Percentiles rank a stretch among this genome's conserved stretches.
These are phyloP conservation scores for Myathropa florea DNA, from an alignment of 2,888 invertebrate genomes.

Conservation along the genomic window DNA sequence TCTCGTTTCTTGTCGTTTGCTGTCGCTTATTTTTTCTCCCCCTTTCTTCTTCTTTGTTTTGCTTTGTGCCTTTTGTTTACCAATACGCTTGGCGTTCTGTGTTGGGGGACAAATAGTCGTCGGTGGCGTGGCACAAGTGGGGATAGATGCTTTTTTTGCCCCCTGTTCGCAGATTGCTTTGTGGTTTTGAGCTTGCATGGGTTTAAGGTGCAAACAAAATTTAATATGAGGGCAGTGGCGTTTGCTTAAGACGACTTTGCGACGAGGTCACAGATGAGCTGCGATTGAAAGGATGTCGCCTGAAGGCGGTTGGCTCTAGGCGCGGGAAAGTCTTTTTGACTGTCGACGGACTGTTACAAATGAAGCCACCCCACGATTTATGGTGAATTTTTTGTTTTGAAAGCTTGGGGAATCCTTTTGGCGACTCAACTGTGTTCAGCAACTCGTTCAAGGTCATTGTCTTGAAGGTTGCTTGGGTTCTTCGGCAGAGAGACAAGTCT, in stretches of 20 bases:
- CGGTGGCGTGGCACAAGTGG: neutral
- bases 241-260: neutral
- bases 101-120: neutral
- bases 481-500: too few relatives aligned
- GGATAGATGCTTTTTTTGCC: neutral
- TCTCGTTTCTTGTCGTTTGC: neutral
- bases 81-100: neutral
- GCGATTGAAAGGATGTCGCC: neutral
- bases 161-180: neutral
- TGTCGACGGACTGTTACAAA: too few relatives aligned
- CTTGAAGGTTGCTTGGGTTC: too few relatives aligned
- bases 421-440: too few relatives aligned
- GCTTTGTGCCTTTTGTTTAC: neutral
- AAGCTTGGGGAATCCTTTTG: too few relatives aligned
- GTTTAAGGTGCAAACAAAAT: neutral
- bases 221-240: neutral
- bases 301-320: neutral
- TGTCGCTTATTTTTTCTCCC: neutral
- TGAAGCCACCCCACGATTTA: too few relatives aligned
- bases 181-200: neutral
- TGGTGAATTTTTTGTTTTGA: too few relatives aligned
- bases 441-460: too few relatives aligned
- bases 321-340: neutral
- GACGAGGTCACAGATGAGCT: neutral
- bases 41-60: constrained; percentile 1